Conservation (phyloP, 2,113 vertebrate genomes). For the Channa argus region DNA sequence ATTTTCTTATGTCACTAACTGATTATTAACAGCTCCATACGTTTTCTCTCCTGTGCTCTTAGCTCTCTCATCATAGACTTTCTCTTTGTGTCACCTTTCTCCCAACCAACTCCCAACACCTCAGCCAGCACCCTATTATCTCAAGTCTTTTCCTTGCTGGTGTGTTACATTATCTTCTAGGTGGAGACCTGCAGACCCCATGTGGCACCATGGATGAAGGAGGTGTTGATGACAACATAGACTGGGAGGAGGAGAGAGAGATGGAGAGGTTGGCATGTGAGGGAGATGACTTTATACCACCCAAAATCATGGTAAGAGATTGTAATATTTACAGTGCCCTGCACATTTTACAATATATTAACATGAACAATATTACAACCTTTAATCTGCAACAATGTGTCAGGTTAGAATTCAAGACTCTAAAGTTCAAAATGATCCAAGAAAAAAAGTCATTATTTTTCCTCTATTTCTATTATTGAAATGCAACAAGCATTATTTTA, state of each 20-base stretch:
- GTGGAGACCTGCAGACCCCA: slow-evolving; percentile 92
- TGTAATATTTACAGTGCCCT: no score
- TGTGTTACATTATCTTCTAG: slow-evolving; percentile 71
- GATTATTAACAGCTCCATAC: slow-evolving; percentile 40
- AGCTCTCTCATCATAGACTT: slow-evolving; percentile 4
- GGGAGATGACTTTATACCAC: slow-evolving; percentile 93
- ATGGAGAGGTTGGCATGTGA: slow-evolving; percentile 92
- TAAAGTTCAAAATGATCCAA: no score
- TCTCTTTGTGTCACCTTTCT: slow-evolving; percentile 28
- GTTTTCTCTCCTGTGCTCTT: slow-evolving; percentile 13
- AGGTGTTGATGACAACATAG: slow-evolving; percentile 84
- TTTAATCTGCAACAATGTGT: no score
- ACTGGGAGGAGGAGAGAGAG: slow-evolving; percentile 95
- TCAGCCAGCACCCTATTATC: slow-evolving; percentile 22
- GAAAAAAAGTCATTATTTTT: no score
- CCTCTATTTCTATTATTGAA: no score
- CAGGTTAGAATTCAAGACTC: no score
- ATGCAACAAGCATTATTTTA: neutral
- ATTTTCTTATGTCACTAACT: slow-evolving; percentile 38
- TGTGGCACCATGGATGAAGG: slow-evolving; percentile 88
- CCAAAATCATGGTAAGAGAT: slow-evolving; percentile 95
- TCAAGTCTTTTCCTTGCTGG: neutral
- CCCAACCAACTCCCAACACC: slow-evolving; percentile 3
- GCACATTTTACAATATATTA: no score
- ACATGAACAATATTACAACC: no score